phyloP scores from a whole-genome alignment of 2,797 vertebrate genomes.

The Allobates femoralis region DNA sequence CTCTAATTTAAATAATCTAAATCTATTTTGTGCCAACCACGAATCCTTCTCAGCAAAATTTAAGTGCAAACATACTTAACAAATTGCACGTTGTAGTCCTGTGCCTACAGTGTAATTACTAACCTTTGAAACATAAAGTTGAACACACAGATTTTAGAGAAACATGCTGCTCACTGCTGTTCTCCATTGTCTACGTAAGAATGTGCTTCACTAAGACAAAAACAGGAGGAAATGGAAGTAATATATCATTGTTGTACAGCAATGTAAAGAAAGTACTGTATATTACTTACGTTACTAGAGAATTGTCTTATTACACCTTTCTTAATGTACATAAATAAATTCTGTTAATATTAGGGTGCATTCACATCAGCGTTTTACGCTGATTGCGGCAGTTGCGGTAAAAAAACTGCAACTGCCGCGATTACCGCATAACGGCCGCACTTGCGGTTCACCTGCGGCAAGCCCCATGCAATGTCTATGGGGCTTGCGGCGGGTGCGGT shows the following conservation, averaged over 20 bases:
- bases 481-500: too few relatives aligned
- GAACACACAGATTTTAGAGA: conserved; percentile 34
- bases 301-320: neutral
- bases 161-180: conserved; percentile 29
- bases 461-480: too few relatives aligned
- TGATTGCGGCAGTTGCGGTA: too few relatives aligned
- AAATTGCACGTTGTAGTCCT: conserved; percentile 52
- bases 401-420: too few relatives aligned
- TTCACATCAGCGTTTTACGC: too few relatives aligned
- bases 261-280: neutral
- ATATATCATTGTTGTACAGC: neutral
- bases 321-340: neutral
- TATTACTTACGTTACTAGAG: neutral
- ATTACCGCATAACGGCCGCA: too few relatives aligned
- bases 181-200: conserved; percentile 7
- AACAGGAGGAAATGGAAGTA: conserved; percentile 11
- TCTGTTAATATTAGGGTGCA: neutral
- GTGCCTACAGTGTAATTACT: conserved; percentile 49
- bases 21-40: conserved; percentile 44
- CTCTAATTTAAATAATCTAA: conserved; percentile 47
- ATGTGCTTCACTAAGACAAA: conserved; percentile 29
- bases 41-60: conserved; percentile 53
- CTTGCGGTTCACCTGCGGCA: too few relatives aligned
- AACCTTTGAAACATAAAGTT: conserved; percentile 28
- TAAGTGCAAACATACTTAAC: conserved; percentile 55